phyloP scores from a whole-genome alignment of 2,888 invertebrate species.

The Noctuana brunneofusca region DNA sequence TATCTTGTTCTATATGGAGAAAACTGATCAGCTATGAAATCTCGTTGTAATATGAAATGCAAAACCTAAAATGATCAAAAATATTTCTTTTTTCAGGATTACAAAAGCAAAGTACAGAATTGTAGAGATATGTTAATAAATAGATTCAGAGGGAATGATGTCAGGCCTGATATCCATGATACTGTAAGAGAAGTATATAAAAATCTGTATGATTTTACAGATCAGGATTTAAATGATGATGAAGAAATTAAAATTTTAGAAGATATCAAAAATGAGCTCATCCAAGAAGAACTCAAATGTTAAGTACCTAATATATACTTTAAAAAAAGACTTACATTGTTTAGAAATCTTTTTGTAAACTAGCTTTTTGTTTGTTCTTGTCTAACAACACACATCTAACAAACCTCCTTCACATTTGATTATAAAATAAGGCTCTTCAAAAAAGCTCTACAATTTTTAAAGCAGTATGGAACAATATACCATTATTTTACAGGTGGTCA shows the following conservation, averaged over 20 bases:
- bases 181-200: conserved; percentile 66
- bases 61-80: too few species aligned
- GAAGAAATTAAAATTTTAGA: conserved; percentile 64
- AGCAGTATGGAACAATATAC: neutral
- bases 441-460: too few species aligned
- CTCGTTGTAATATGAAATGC: neutral
- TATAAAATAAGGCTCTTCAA: too few species aligned
- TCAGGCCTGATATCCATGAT: conserved; percentile 55
- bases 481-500: conserved; percentile 56
- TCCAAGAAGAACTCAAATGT: conserved; percentile 74
- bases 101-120: conserved; percentile 66
- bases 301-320: conserved; percentile 40
- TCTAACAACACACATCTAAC: too few species aligned
- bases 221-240: conserved; percentile 48
- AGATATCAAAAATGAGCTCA: conserved; percentile 67
- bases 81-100: conserved; percentile 57
- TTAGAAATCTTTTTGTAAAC: too few species aligned
- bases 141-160: conserved; percentile 56
- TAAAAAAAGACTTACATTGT: too few species aligned
- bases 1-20: too few species aligned
- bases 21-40: neutral
- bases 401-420: too few species aligned
- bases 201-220: conserved; percentile 56
- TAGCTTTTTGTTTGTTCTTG: too few species aligned
- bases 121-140: conserved; percentile 67